Base-by-base conservation (phyloP, 2,888 invertebrate genomes). In the Alcis repandata region DNA sequence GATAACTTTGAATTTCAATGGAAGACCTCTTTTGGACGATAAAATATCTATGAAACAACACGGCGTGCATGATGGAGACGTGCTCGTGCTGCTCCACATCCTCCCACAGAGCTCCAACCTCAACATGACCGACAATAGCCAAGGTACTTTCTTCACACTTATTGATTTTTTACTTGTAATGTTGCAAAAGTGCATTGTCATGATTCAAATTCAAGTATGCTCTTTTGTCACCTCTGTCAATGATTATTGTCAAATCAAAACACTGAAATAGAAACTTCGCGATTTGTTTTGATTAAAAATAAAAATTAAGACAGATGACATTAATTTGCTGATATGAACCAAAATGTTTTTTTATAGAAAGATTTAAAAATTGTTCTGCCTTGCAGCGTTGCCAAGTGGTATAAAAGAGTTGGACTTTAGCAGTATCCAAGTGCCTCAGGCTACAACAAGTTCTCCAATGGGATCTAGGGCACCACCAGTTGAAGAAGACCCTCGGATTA, bases 41-140 rank as follows among this genome's bases (percentile, higher is more conserved):
- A 97, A 97, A 84, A 96, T 96, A 79, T 96, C 98, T 0, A 85
- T 99, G 61, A 96, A 96, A 84, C 95, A 96, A 59, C 96, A 95
- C 79, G 98, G 98, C 1, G 95, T 99, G 17, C 94, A 94, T 69
- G 98, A 99, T 86, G 98, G 98, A 13, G 99, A 99, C 87, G 97
- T 97, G 59, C 95, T 97, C 59, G 96, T 99, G 58, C 95, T 98
- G 69, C 92, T 99, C 63, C 97, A 96, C 80, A 95, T 96, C 94
- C 88, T 94, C 65, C 88, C 89, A 61, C 84, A 87, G 0, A 83
- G 87, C 38, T 83, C 88, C n/a, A 85, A 88, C 70, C 79, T 88
- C 59, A 87, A 85, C 72, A 75, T 79, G 54, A 84, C 71, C 57
- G 89, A 92, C 72, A 86, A 90, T 57, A 91, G 84, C 75, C 92